Conservation (phyloP, 2,888 invertebrate species). For the Aethes cnicana region DNA sequence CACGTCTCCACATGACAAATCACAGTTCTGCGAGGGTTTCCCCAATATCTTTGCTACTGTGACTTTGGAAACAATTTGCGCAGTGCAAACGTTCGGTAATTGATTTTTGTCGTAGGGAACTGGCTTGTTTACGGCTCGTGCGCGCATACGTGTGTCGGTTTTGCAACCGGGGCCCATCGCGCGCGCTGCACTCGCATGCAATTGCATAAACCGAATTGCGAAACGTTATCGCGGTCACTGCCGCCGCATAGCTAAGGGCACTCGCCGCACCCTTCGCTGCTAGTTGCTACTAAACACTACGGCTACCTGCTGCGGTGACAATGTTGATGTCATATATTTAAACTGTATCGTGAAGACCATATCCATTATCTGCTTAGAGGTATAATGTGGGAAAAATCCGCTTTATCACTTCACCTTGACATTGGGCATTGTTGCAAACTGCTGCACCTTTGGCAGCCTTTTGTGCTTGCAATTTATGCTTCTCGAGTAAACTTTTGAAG, state of each 20-base stretch:
- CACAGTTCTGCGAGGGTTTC: slow-evolving; percentile 7
- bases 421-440: slow-evolving; percentile 22
- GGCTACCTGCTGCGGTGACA: slow-evolving; percentile 11
- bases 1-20: too few species aligned
- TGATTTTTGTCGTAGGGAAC: slow-evolving; percentile 32
- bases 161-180: slow-evolving; percentile 75
- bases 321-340: slow-evolving; percentile 7
- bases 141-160: slow-evolving; percentile 57
- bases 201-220: slow-evolving; percentile 76
- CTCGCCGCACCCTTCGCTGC: slow-evolving; percentile 63
- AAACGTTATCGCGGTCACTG: slow-evolving; percentile 79
- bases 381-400: not conserved
- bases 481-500: slow-evolving; percentile 18
- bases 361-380: not conserved
- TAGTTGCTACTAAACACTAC: slow-evolving; percentile 37
- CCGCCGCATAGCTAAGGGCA: slow-evolving; percentile 60
- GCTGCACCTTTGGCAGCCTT: slow-evolving; percentile 14
- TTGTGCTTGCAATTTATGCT: slow-evolving; percentile 5
- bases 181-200: slow-evolving; percentile 70
- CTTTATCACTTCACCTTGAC: slow-evolving; percentile 19
- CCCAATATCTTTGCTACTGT: not conserved
- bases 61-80: not conserved
- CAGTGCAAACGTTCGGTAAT: slow-evolving; percentile 9
- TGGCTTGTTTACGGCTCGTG: slow-evolving; percentile 45
- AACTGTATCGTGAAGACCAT: not conserved